Evolutionary conservation across 2,113 vertebrate genomes (phyloP), one percentile per base, ranked within the genome.

Genomic region (Catharus minimus): DNA sequence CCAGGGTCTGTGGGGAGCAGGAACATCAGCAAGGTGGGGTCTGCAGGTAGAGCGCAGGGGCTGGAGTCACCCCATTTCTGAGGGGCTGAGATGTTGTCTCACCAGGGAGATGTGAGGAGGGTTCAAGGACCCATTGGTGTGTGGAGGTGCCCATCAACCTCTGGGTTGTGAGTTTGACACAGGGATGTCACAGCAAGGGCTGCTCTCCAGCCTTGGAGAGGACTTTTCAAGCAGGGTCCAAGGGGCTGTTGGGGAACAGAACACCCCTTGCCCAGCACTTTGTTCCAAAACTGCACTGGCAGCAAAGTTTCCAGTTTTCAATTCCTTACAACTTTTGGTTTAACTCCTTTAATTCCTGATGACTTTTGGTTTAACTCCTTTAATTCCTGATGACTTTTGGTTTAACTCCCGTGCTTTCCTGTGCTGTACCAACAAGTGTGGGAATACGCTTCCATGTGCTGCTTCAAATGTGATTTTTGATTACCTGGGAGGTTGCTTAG

Each of bases 1-100:
- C 0, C 9, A n/a, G 49, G 47, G 24, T 23, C 46, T 0, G 0
- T 20, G 53, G 55, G 16, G 43, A 33, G 0, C 7, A 4, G 55
- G 46, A 26, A 0, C 66, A 26, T 32, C 38, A 32, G 57, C 68
- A 36, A 7, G 33, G 18, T 9, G 53, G 39, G 78, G 5, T 24
- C 60, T 56, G 28, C 2, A 1, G 23, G 47, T 2, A 27, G 41
- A 1, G 2, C 9, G 4, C 1, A 8, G 38, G 58, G 3, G 2
- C 2, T 33, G 46, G 4, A 9, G 2, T 13, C 38, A 9, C 43
- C 52, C 23, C 0, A 0, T 10, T 15, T 65, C 23, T 21, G 65
- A 14, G 57, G n/a, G 56, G 28, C 52, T 53, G 85, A 23, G 79
- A 1, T 61, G 60, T 7, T 1, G 3, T 47, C 44, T 21, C 5